Evolutionary conservation across 2,113 vertebrate genomes (phyloP).

Genomic region (Chloropsis hardwickii): DNA sequence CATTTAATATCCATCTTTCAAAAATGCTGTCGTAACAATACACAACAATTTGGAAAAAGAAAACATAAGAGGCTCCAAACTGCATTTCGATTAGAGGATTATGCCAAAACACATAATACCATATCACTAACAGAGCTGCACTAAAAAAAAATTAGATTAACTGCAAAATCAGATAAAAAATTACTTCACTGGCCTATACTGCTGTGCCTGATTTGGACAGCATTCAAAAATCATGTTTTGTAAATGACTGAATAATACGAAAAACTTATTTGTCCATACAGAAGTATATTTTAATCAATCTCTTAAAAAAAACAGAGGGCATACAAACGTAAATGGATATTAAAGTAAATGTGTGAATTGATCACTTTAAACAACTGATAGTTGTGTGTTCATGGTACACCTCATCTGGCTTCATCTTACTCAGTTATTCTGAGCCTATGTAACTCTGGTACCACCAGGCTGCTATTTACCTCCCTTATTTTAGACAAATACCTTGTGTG

Average conservation of each 20-base stretch:
- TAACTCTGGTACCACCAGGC: neutral
- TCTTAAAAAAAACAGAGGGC: neutral
- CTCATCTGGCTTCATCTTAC: neutral
- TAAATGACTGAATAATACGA: neutral
- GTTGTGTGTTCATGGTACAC: neutral
- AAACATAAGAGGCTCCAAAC: neutral
- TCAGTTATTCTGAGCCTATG: neutral
- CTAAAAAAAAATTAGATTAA: conserved; percentile 11
- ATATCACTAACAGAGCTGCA: neutral
- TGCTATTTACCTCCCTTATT: neutral
- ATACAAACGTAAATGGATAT: neutral
- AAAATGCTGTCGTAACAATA: neutral
- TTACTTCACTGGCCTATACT: neutral
- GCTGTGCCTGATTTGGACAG: neutral
- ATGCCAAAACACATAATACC: conserved; percentile 33
- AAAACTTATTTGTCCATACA: neutral
- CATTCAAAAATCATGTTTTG: conserved; percentile 1
- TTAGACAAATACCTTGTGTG: neutral
- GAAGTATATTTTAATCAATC: neutral
- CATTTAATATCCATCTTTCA: neutral
- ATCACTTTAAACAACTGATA: neutral
- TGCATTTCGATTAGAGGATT: neutral
- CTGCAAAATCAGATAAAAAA: conserved; percentile 35
- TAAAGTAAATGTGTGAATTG: neutral
- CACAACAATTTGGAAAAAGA: neutral